A percentile compares a stretch with the other conserved stretches of the same genome.
Conservation (phyloP, 2,888 invertebrate genomes). For the Ectemnius lituratus region DNA sequence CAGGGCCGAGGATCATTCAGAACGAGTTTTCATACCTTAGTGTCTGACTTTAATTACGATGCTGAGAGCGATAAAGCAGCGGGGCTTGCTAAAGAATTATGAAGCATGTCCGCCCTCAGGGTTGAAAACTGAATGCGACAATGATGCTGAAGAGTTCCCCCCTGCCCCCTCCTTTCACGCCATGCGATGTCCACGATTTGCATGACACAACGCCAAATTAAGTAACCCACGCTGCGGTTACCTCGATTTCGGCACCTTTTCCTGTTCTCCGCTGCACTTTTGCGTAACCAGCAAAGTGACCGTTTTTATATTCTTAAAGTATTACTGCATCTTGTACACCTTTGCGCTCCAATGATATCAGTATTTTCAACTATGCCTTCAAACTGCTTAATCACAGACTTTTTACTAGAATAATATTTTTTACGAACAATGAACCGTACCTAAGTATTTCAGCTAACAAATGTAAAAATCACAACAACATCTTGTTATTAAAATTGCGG, state of each 20-base stretch:
- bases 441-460: too few species aligned
- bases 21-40: background rate
- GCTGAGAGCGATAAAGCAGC: constrained; percentile 4
- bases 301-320: too few species aligned
- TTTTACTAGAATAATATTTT: too few species aligned
- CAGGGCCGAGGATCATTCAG: too few species aligned
- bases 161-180: constrained; percentile 7
- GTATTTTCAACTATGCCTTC: too few species aligned
- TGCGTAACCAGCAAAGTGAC: too few species aligned
- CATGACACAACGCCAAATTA: constrained; percentile 49
- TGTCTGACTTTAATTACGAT: constrained; percentile 9
- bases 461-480: too few species aligned
- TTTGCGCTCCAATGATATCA: too few species aligned
- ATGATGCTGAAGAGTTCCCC: constrained; percentile 5
- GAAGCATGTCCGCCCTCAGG: constrained; percentile 5
- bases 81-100: background rate
- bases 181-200: constrained; percentile 42
- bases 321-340: too few species aligned
- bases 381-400: too few species aligned
- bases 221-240: constrained; percentile 2
- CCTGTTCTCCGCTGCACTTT: background rate
- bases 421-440: too few species aligned
- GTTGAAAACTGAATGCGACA: constrained; percentile 7
- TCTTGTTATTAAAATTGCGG: too few species aligned
- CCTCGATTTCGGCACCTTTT: background rate